Conservation (phyloP, 2,113 vertebrate species). For the Gadus chalcogrammus region DNA sequence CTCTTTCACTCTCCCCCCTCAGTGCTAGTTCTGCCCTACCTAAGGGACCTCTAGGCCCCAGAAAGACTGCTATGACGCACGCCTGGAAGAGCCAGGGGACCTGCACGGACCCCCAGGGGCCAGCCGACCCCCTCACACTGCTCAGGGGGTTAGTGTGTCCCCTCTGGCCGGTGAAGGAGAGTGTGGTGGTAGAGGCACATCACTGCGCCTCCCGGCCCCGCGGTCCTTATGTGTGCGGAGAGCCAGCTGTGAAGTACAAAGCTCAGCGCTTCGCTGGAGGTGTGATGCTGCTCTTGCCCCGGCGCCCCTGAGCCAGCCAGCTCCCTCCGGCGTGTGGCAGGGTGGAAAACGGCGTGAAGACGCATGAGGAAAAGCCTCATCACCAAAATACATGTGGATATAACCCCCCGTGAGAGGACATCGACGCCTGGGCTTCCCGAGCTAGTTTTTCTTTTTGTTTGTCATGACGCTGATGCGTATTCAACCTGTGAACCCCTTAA, state of each 20-base stretch:
- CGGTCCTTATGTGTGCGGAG: constrained; percentile 19
- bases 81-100: constrained; percentile 48
- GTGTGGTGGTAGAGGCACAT: constrained; percentile 23
- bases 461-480: too few species aligned
- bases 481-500: too few species aligned
- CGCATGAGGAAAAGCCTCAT: neutral
- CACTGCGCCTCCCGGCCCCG: constrained; percentile 39
- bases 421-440: too few species aligned
- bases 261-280: constrained; percentile 44
- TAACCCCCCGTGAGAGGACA: too few species aligned
- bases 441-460: too few species aligned
- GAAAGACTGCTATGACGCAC: constrained; percentile 46
- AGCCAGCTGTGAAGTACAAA: constrained; percentile 43
- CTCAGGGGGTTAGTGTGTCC: neutral
- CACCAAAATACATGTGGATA: too few species aligned
- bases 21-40: constrained; percentile 18
- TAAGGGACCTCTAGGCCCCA: constrained; percentile 29
- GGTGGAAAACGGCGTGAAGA: neutral
- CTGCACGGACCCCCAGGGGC: too few species aligned
- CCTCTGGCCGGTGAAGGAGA: constrained; percentile 10
- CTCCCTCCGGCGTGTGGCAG: neutral
- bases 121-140: neutral
- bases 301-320: constrained; percentile 12
- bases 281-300: neutral
- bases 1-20: neutral